Evolutionary conservation across 2,888 invertebrate species (phyloP).

Genomic region (Balanococcus diminutus): DNA sequence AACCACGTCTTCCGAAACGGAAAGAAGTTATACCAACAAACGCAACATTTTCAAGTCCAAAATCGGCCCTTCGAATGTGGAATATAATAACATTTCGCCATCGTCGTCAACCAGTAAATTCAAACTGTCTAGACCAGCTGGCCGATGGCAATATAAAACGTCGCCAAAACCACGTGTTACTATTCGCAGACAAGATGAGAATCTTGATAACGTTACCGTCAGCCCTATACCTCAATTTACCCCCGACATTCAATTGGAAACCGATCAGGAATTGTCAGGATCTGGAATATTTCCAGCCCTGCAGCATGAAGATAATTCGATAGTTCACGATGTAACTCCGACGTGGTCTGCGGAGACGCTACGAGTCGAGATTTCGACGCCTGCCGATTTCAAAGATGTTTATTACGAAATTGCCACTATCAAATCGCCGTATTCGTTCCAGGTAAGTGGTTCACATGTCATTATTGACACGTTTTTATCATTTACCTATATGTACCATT

Average conservation of each 20-base stretch:
- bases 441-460: constrained; percentile 66
- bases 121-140: constrained; percentile 80
- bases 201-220: constrained; percentile 58
- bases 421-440: constrained; percentile 87
- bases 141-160: constrained; percentile 90
- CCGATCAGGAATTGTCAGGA: constrained; percentile 76
- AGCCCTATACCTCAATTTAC: constrained; percentile 61
- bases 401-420: constrained; percentile 90
- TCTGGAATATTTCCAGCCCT: constrained; percentile 63
- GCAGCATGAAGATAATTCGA: constrained; percentile 60
- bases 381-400: constrained; percentile 81
- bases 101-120: constrained; percentile 77
- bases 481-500: too few relatives aligned
- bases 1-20: constrained; percentile 32
- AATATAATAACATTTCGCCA: constrained; percentile 57
- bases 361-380: constrained; percentile 87
- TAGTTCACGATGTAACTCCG: constrained; percentile 60
- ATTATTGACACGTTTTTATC: too few relatives aligned
- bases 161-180: constrained; percentile 84
- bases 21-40: constrained; percentile 44
- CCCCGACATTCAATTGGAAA: constrained; percentile 60
- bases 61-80: constrained; percentile 61
- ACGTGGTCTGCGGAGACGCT: constrained; percentile 76
- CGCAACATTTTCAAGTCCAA: constrained; percentile 76
- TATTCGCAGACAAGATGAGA: constrained; percentile 72